phyloP scores from a whole-genome alignment of 2,113 vertebrate species.

The Neotoma lepida region DNA sequence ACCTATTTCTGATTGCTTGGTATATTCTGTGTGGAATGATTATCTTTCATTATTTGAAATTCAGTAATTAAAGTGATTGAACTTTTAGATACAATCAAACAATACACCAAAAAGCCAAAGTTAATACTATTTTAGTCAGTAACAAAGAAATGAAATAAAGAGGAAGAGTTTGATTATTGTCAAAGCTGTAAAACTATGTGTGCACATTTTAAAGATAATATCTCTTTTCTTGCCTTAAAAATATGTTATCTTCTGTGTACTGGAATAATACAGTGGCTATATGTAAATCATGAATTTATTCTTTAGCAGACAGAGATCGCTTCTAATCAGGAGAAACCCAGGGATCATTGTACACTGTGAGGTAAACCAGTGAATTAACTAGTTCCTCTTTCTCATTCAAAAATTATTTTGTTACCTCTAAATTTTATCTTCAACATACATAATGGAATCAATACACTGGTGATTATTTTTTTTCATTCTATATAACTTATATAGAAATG shows the following conservation, averaged over 20 bases:
- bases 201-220: background rate
- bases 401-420: accelerated
- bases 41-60: background rate
- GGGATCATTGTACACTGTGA: background rate
- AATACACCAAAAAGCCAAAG: background rate
- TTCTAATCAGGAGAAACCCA: background rate
- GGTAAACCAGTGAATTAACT: background rate
- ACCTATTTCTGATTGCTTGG: background rate
- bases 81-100: background rate
- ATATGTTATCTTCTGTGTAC: background rate
- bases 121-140: background rate
- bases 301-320: background rate
- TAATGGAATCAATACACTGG: background rate
- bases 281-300: background rate
- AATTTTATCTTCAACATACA: background rate
- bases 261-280: background rate
- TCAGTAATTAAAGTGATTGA: background rate
- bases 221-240: background rate
- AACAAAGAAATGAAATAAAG: background rate
- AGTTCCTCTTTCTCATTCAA: background rate
- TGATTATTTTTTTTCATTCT: background rate
- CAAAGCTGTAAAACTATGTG: background rate
- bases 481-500: background rate
- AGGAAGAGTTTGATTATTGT: background rate
- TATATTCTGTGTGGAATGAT: background rate